phyloP scores from a whole-genome alignment of 2,113 vertebrate species.

The Apodemus speciosus region DNA sequence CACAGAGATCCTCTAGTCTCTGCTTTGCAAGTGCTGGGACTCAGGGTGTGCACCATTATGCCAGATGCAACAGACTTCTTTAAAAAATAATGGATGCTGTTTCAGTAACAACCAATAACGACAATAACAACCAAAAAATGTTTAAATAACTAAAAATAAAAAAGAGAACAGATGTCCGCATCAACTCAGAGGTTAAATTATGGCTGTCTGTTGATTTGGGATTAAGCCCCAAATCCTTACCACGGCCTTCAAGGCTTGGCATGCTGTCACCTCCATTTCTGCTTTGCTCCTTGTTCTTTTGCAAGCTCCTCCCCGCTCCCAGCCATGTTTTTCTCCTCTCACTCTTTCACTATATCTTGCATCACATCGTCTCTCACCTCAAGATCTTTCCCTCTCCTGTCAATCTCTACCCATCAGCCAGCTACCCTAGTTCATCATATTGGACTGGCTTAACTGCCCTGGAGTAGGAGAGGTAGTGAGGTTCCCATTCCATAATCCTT shows the following conservation, averaged over 20 bases:
- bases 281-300: not conserved
- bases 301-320: not conserved
- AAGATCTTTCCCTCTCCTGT: not conserved
- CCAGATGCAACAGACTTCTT: not conserved
- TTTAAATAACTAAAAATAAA: not conserved
- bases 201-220: not conserved
- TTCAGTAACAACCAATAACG: not conserved
- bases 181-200: slow-evolving; percentile 3
- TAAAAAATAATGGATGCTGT: not conserved
- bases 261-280: not conserved
- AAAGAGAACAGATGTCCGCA: slow-evolving; percentile 6
- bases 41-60: not conserved
- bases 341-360: not conserved
- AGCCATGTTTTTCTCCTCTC: not conserved
- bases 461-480: not conserved
- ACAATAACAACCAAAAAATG: not conserved
- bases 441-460: not conserved
- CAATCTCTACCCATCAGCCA: not conserved
- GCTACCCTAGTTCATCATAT: not conserved
- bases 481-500: not conserved
- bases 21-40: not conserved
- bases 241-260: not conserved
- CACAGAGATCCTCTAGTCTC: not conserved
- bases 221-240: slow-evolving; percentile 29
- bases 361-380: not conserved